Evolutionary conservation across 30 jellyfish, hydroid and myxozoan species (phyloP).

Genomic region (Morbakka virulenta): DNA sequence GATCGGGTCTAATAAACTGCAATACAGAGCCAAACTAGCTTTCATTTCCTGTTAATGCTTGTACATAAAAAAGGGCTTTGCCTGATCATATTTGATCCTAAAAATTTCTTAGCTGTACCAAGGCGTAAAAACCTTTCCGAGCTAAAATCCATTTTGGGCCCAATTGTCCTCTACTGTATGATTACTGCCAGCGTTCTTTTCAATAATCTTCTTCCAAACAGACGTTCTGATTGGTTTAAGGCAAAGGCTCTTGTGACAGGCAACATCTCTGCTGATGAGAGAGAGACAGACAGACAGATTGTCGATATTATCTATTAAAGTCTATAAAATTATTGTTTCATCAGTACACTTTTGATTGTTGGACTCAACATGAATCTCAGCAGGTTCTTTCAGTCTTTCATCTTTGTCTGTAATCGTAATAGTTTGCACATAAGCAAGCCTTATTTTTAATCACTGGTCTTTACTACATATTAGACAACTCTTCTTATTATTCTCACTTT

Average conservation of each 20-base stretch:
- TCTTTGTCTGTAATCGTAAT: conserved; percentile 21
- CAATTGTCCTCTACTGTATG: conserved; percentile 9
- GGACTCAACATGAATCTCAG: conserved; percentile 22
- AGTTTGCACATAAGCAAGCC: conserved; percentile 12
- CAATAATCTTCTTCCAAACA: conserved; percentile 33
- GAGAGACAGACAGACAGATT: no score
- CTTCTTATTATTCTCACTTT: conserved; percentile 6
- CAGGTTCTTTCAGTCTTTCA: conserved; percentile 1
- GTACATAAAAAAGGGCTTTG: no score
- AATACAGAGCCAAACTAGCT: no score
- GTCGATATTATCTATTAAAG: conserved; percentile 22
- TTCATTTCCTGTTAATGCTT: no score
- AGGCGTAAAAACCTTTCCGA: no score
- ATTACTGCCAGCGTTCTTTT: conserved; percentile 3
- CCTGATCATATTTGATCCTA: no score
- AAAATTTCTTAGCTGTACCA: no score
- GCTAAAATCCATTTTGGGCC: conserved; percentile 4
- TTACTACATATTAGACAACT: conserved; percentile 22
- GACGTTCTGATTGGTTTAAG: conserved; percentile 30
- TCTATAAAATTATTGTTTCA: conserved; percentile 20
- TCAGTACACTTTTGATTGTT: conserved; percentile 5
- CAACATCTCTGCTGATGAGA: conserved; percentile 19
- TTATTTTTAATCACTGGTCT: no score
- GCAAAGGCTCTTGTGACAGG: conserved; percentile 19
- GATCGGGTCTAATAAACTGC: no score